phyloP scores from a whole-genome alignment of 1,140 invertebrate genomes.

The Dysdera silvatica region DNA sequence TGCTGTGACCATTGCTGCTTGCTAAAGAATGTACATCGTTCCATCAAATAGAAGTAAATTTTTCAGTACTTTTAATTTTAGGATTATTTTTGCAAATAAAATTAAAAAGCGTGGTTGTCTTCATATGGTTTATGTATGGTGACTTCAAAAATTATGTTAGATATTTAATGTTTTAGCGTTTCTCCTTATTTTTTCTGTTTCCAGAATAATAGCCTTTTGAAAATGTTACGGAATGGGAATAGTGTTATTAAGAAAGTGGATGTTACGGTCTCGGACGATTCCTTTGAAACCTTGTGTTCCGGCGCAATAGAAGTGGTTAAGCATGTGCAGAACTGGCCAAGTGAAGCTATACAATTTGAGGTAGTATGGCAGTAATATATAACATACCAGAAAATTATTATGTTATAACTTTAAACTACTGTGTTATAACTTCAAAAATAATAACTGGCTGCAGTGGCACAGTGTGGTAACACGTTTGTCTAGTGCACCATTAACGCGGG shows the following conservation, averaged over 20 bases:
- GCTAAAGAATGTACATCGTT: too few relatives aligned
- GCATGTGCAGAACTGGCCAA: slow-evolving; percentile 16
- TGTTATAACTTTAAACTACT: neutral
- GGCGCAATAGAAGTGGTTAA: slow-evolving; percentile 12
- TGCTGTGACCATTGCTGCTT: too few relatives aligned
- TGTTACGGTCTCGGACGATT: slow-evolving; percentile 4
- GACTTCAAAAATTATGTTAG: too few relatives aligned
- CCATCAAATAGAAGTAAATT: too few relatives aligned
- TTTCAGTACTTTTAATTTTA: too few relatives aligned
- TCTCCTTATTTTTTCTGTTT: neutral
- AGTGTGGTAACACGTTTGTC: too few relatives aligned
- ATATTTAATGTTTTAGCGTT: too few relatives aligned
- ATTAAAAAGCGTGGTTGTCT: too few relatives aligned
- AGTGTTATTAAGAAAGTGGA: slow-evolving; percentile 10
- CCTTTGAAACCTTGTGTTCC: slow-evolving; percentile 8
- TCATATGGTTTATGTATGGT: too few relatives aligned
- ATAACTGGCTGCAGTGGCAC: too few relatives aligned
- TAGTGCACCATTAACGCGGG: too few relatives aligned
- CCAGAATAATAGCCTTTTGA: neutral
- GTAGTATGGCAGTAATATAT: neutral
- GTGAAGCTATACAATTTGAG: slow-evolving; percentile 8
- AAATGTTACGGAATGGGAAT: slow-evolving; percentile 12
- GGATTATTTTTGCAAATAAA: too few relatives aligned
- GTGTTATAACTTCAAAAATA: neutral
- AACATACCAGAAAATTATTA: neutral